Evolutionary conservation across 1,140 invertebrate genomes (phyloP), one percentile per base, ranked within the genome.

Genomic region (Solen grandis): DNA sequence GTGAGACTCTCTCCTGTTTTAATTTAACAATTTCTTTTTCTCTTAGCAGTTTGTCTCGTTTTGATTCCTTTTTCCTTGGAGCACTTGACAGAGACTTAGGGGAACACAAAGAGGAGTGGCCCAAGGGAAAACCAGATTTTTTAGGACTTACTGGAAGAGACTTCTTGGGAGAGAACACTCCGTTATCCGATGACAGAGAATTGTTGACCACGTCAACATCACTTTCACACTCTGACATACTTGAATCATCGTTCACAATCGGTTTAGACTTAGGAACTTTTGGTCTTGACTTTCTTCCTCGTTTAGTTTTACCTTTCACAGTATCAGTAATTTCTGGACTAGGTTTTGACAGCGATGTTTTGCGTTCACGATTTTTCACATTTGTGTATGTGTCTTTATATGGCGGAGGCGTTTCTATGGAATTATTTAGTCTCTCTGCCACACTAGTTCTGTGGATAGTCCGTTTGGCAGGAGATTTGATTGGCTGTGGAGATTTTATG

Each of bases 21-120:
- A 76, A 76, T 27, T 76, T 76, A 8, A 76, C 62, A 14, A 27
- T 38, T 52, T 76, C 74, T 52, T 66, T 62, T 25, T 66, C 63
- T 69, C 69, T 69, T n/a, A 35, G 27, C 5, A 66, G 55, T 68
- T 60, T 78, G 8, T 78, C 65, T 35, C 25, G 25, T 69, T 78
- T 68, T 54, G 50, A 52, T 29, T 69, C 75, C 69, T 69, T 68
- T 55, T 62, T 63, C 22, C 50, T 52, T 25, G 29, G 38, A 31
- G 63, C 33, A 52, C 38, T 76, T 22, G 73, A 65, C 3, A 50
- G 27, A 52, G 62, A 36, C 36, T 63, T 65, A n/a, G 29, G 54
- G 33, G 73, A 65, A 69, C 75, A 68, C 52, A 59, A 5, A 25
- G 22, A 38, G 31, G 36, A 57, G 31, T 22, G 65, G 19, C 29